phyloP scores from a whole-genome alignment of 2,888 invertebrate genomes.

The Neoitamus cyanurus region DNA sequence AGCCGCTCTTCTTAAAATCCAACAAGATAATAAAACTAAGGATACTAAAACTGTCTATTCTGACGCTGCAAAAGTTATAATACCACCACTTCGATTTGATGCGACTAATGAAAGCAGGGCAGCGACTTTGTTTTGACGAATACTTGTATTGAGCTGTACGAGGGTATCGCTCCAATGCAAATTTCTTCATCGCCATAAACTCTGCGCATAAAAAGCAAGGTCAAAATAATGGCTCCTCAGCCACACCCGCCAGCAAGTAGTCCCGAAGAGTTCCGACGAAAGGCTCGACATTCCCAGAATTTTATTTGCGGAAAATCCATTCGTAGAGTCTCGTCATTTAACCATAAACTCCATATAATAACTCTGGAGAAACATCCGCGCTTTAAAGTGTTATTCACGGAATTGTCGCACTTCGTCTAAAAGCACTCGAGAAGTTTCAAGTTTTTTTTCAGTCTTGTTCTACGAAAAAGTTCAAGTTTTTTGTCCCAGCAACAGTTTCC shows the following conservation, averaged over 20 bases:
- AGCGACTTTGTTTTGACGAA: background rate
- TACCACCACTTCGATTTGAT: background rate
- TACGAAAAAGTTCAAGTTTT: constrained; percentile 33
- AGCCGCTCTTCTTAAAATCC: background rate
- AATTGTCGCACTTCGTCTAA: constrained; percentile 32
- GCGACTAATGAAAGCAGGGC: background rate
- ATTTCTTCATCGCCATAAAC: background rate
- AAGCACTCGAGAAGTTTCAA: constrained; percentile 13
- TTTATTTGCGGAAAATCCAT: background rate
- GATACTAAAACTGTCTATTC: background rate
- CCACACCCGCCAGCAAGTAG: background rate
- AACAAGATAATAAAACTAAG: background rate
- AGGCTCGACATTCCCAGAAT: background rate
- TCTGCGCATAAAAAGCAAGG: background rate
- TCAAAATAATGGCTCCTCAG: background rate
- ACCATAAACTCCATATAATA: background rate
- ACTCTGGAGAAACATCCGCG: background rate
- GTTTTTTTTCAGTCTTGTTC: constrained; percentile 9
- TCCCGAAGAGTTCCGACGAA: background rate
- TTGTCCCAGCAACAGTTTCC: constrained; percentile 3
- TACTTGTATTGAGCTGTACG: background rate
- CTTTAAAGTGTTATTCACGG: constrained; percentile 25
- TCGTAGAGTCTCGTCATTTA: background rate
- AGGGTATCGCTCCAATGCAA: background rate
- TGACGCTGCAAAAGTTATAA: background rate